phyloP scores from a whole-genome alignment of 2,888 invertebrate genomes.

The Cryptus viduatorius region DNA sequence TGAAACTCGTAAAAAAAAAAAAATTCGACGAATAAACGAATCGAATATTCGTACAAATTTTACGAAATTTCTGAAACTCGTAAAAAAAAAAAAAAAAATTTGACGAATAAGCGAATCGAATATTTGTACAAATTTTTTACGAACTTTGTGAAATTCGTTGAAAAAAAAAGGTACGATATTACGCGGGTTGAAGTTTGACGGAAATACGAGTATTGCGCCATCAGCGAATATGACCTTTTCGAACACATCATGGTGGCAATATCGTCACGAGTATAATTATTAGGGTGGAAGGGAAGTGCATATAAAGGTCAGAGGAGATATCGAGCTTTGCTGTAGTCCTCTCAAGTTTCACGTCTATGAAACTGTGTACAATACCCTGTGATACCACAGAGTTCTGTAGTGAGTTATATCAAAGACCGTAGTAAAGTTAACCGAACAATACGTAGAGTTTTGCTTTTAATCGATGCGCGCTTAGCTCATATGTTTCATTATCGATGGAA shows the following conservation, averaged over 20 bases:
- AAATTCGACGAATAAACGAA: too few species aligned
- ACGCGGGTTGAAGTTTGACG: not conserved
- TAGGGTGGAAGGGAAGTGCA: constrained; percentile 63
- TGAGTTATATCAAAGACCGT: not conserved
- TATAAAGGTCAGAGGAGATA: constrained; percentile 66
- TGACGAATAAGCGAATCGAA: not conserved
- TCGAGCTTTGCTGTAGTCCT: constrained; percentile 42
- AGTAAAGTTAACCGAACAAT: constrained; percentile 1
- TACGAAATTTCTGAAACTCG: too few species aligned
- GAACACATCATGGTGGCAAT: constrained; percentile 48
- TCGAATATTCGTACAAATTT: too few species aligned
- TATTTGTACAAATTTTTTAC: not conserved
- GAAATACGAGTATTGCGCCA: not conserved
- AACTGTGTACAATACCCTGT: not conserved
- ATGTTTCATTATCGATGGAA: not conserved
- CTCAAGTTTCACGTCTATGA: constrained; percentile 1
- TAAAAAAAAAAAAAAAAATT: not conserved
- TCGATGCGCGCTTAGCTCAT: not conserved
- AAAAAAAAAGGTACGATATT: not conserved
- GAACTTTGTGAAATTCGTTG: not conserved
- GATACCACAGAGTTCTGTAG: not conserved
- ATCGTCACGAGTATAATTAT: constrained; percentile 66
- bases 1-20: too few species aligned
- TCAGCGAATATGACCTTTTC: constrained; percentile 60
- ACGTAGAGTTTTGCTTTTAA: not conserved